phyloP scores from a whole-genome alignment of 2,113 vertebrate genomes.

The Solea senegalensis region DNA sequence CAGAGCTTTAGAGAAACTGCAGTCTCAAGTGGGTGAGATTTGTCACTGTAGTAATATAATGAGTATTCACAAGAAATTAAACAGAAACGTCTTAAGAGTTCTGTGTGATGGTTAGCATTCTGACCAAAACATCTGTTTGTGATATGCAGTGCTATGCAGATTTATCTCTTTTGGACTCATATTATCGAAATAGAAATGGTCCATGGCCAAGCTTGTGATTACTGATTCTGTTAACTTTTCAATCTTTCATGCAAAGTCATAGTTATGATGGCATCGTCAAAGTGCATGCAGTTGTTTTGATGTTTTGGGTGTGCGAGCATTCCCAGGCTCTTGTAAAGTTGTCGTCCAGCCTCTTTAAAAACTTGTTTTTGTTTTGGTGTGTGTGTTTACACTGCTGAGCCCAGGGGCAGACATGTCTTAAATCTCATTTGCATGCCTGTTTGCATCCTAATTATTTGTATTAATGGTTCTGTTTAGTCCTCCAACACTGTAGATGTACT shows the following conservation, averaged over 20 bases:
- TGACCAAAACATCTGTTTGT: conserved; percentile 68
- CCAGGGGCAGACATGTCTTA: background rate
- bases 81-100: background rate
- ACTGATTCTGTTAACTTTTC: conserved; percentile 31
- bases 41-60: background rate
- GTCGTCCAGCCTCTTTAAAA: background rate
- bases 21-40: background rate
- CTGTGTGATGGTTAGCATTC: conserved; percentile 26
- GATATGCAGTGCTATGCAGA: conserved; percentile 55
- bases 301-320: background rate
- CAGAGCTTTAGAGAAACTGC: conserved; percentile 1
- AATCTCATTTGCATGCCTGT: conserved; percentile 12
- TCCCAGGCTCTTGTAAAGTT: conserved; percentile 4
- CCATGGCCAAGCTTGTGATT: conserved; percentile 20
- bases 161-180: conserved; percentile 64
- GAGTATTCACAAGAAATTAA: conserved; percentile 15
- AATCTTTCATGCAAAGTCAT: background rate
- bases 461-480: conserved; percentile 4
- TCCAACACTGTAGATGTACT: background rate
- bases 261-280: background rate
- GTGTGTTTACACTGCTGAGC: background rate
- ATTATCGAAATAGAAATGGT: conserved; percentile 39
- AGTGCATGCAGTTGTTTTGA: background rate
- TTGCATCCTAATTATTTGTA: background rate
- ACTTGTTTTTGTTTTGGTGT: background rate